Evolutionary conservation across 2,113 vertebrate genomes (phyloP), one percentile per base, ranked within the genome.

Genomic region (Tauraco erythrolophus): DNA sequence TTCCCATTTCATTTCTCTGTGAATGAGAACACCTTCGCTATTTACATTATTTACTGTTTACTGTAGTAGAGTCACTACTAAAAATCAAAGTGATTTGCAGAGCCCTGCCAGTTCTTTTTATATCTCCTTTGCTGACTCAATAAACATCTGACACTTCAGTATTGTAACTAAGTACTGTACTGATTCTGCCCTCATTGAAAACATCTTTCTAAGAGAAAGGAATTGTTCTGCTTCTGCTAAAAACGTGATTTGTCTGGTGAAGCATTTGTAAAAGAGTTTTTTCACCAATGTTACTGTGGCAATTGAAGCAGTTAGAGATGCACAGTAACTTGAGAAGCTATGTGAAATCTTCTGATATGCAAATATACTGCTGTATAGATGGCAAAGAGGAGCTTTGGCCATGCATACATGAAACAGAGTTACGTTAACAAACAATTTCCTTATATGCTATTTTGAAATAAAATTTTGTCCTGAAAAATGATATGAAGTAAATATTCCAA

Each of bases 61-160:
- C 80, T 1, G 21, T 96, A 97, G 96, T 89, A 86, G 92, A 97
- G 89, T 95, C 96, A 86, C 94, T 96, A 94, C 84, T 96, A 81
- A 95, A 97, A 97, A 96, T 96, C 97, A 97, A 96, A 98, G 96
- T 95, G 95, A 98, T 94, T 97, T 98, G 94, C 94, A 85, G 97
- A 97, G 88, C 39, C 17, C 74, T 98, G 83, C 93, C 94, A 96
- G 92, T 89, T 96, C 96, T 95, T 95, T 96, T 96, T 94, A 93
- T 89, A 89, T 90, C 88, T 96, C 79, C 89, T 95, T 91, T 89
- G 66, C 65, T 88, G 97, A 80, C 76, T 98, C 75, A 96, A 95
- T 97, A 97, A 96, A 95, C 89, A 94, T 78, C 94, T 97, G 96
- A 97, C 87, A 94, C 69, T 79, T 61, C 39, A 60, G 91, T 89